Conservation (phyloP, 2,113 vertebrate genomes). For the Psettodes erumei region DNA sequence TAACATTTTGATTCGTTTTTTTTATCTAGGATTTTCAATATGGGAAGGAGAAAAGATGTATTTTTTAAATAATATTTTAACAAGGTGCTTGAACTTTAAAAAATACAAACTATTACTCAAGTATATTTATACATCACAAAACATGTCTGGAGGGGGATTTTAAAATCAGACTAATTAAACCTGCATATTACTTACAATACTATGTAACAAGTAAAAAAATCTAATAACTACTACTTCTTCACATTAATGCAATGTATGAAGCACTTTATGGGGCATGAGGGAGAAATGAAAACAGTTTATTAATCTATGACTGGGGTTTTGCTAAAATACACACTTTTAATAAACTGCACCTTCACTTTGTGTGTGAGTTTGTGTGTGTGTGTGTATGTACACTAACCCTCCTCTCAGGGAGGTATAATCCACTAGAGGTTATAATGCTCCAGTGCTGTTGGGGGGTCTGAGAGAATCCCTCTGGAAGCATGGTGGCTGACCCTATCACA, state of each 20-base stretch:
- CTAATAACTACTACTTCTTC: neutral
- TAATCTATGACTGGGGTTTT: constrained; percentile 21
- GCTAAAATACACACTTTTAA: constrained; percentile 26
- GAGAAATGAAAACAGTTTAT: constrained; percentile 7
- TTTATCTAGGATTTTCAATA: neutral
- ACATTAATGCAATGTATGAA: constrained; percentile 6
- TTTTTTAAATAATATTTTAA: neutral
- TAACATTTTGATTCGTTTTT: neutral
- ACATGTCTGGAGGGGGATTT: neutral
- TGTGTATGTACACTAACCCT: constrained; percentile 39
- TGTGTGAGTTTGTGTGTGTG: constrained; percentile 14
- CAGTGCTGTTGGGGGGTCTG: constrained; percentile 43
- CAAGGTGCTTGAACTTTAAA: neutral
- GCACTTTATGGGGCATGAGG: neutral
- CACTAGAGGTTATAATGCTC: constrained; percentile 60
- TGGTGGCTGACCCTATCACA: constrained; percentile 56
- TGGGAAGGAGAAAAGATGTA: neutral
- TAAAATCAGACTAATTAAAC: neutral
- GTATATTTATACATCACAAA: neutral
- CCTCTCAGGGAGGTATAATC: constrained; percentile 67
- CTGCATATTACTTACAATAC: neutral
- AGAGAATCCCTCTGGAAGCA: constrained; percentile 56
- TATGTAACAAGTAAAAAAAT: constrained; percentile 21
- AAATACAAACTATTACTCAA: neutral
- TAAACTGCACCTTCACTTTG: constrained; percentile 20